Conservation (phyloP, 2,797 vertebrate genomes). For the Rhabdophis nuchalis region DNA sequence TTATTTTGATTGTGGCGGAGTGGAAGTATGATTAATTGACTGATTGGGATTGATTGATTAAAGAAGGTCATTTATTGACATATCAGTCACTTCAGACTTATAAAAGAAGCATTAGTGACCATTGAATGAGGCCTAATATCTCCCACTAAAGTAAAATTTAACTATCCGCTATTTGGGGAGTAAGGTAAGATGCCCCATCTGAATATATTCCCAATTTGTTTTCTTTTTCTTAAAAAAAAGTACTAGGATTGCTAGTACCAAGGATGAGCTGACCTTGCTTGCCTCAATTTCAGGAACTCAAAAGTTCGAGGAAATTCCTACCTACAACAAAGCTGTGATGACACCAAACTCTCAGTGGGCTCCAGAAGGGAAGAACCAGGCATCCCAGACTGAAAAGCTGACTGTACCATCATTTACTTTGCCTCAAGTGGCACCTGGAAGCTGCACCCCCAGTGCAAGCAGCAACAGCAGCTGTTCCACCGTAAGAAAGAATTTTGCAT, state of each 20-base stretch:
- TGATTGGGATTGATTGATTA: not conserved
- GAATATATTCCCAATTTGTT: not conserved
- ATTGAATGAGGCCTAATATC: constrained; percentile 45
- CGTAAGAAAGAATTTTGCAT: constrained; percentile 68
- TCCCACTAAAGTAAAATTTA: constrained; percentile 38
- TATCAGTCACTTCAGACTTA: not conserved
- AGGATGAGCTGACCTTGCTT: constrained; percentile 39
- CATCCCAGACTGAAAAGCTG: constrained; percentile 63
- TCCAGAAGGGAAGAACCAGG: constrained; percentile 69
- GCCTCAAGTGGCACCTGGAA: constrained; percentile 79
- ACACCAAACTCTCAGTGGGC: constrained; percentile 75
- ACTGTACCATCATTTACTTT: constrained; percentile 73
- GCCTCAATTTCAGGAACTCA: constrained; percentile 67
- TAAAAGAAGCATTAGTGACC: constrained; percentile 41
- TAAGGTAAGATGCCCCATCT: not conserved
- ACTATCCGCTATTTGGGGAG: constrained; percentile 24
- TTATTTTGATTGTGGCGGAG: not conserved
- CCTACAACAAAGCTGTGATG: constrained; percentile 70
- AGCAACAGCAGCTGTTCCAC: constrained; percentile 89
- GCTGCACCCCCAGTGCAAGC: constrained; percentile 83
- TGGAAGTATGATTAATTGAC: not conserved
- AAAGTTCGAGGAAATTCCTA: constrained; percentile 78
- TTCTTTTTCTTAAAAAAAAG: constrained; percentile 31
- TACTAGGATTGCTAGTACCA: constrained; percentile 22
- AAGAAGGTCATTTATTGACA: not conserved